Conservation (phyloP, 2,888 invertebrate species). For the Xestia c-nigrum region DNA sequence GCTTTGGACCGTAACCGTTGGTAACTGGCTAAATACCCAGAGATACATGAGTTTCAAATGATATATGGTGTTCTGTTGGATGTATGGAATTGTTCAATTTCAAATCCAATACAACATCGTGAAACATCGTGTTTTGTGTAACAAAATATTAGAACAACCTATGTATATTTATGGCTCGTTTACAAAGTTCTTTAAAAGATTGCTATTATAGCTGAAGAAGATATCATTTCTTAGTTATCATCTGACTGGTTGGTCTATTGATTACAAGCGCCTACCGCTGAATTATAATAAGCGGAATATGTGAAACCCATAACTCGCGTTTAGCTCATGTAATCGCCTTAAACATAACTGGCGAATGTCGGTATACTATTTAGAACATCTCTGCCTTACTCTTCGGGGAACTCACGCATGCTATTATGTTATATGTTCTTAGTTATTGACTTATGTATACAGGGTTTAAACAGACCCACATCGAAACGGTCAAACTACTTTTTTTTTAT, state of each 20-base stretch:
- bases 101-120: background rate
- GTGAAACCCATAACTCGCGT: no score
- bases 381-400: background rate
- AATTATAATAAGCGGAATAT: no score
- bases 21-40: conserved; percentile 64
- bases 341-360: background rate
- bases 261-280: background rate
- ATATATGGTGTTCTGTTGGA: conserved; percentile 47
- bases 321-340: no score
- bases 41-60: conserved; percentile 60
- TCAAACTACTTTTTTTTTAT: no score
- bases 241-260: background rate
- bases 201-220: background rate
- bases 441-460: background rate
- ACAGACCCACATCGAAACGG: no score
- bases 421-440: background rate
- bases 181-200: background rate
- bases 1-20: conserved; percentile 69
- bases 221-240: background rate
- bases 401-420: background rate
- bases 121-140: conserved; percentile 1
- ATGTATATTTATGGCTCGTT: background rate
- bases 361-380: background rate
- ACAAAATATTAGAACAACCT: background rate
- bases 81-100: conserved; percentile 10